These are phyloP conservation scores for Hecatera dysodea DNA, from an alignment of 2,888 invertebrate genomes.

Conservation along the genomic window DNA sequence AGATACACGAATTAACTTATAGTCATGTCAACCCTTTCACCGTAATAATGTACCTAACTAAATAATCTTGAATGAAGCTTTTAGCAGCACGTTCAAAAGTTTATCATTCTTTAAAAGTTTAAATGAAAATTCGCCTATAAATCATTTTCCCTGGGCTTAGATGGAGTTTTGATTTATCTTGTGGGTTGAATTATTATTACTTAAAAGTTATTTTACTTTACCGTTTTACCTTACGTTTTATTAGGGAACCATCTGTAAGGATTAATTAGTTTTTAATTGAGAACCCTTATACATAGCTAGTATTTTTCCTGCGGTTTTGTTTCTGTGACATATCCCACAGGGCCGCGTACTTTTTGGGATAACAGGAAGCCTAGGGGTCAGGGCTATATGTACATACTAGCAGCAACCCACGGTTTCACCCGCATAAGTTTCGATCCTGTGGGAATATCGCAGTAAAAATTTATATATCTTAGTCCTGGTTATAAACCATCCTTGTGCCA, in stretches of 20 bases:
- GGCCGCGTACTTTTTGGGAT: too few species aligned
- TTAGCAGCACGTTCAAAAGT: conserved; percentile 24
- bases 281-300: neutral
- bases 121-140: conserved; percentile 62
- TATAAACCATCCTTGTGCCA: too few species aligned
- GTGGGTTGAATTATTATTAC: conserved; percentile 36
- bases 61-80: conserved; percentile 26
- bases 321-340: neutral
- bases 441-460: too few species aligned
- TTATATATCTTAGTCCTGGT: too few species aligned
- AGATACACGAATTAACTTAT: neutral
- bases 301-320: neutral
- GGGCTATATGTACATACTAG: too few species aligned
- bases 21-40: neutral
- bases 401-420: too few species aligned
- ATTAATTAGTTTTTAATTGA: conserved; percentile 34
- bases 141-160: conserved; percentile 49
- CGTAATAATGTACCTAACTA: conserved; percentile 1
- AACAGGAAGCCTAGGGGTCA: too few species aligned
- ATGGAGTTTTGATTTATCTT: conserved; percentile 57
- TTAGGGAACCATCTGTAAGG: conserved; percentile 12
- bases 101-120: conserved; percentile 50
- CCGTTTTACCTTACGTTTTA: conserved; percentile 20
- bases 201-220: conserved; percentile 40
- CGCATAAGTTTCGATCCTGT: too few species aligned